These are phyloP conservation scores for Chrysemys picta DNA, from an alignment of 2,113 vertebrate species.

Conservation along the genomic window DNA sequence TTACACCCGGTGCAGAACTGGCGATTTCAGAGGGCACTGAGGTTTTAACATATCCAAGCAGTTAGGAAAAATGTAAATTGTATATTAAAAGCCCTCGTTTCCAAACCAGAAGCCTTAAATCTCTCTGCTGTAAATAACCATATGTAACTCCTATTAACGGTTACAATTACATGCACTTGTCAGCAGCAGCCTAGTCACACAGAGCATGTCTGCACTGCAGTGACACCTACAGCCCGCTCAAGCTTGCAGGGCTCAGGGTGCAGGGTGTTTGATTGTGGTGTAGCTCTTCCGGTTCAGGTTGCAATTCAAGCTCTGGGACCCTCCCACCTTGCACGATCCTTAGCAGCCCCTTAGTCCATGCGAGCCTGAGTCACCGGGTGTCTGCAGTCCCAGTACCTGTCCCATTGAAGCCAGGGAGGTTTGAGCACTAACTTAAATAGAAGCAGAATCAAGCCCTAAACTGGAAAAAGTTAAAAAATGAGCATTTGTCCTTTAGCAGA, in stretches of 20 bases:
- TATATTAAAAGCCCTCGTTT: conserved; percentile 3
- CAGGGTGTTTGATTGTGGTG: no score
- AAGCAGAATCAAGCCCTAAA: conserved; percentile 14
- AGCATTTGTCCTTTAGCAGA: background rate
- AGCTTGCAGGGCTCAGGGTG: no score
- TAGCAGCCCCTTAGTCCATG: background rate
- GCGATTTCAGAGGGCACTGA: background rate
- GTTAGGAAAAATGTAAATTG: background rate
- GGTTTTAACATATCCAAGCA: background rate
- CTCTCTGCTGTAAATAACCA: background rate
- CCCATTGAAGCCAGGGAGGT: conserved; percentile 30
- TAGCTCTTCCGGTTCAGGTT: background rate
- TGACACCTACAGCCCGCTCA: no score
- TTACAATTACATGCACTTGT: conserved; percentile 16
- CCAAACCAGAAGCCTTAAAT: background rate
- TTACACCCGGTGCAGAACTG: conserved; percentile 30
- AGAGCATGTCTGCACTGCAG: background rate
- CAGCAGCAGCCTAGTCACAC: conserved; percentile 32
- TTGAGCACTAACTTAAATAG: conserved; percentile 19
- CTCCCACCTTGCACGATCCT: background rate
- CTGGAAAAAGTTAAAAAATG: conserved; percentile 13
- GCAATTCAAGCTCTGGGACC: background rate
- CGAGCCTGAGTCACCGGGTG: no score
- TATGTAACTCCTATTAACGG: conserved; percentile 18
- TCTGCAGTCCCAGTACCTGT: background rate